Conservation (phyloP, 2,797 vertebrate genomes). For the Hydrophis major region DNA sequence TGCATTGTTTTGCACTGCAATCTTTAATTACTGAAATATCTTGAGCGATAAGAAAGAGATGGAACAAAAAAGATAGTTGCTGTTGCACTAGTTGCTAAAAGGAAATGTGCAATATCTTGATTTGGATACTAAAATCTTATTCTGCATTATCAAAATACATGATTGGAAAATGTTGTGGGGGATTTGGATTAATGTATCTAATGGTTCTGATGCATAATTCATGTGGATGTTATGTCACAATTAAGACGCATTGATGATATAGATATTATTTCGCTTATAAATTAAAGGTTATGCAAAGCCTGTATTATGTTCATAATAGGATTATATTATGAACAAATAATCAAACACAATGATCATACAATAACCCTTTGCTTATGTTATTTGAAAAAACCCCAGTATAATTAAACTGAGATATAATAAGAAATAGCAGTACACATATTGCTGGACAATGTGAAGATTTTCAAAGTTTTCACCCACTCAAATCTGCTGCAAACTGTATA, state of each 20-base stretch:
- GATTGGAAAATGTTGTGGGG: neutral
- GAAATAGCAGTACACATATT: slow-evolving; percentile 57
- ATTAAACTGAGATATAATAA: slow-evolving; percentile 53
- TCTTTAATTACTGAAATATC: neutral
- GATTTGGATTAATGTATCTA: slow-evolving; percentile 30
- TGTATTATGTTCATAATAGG: neutral
- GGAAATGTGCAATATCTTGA: neutral
- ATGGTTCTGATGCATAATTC: neutral
- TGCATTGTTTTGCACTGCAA: neutral
- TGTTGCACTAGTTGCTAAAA: neutral
- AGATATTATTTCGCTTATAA: neutral
- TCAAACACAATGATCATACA: neutral
- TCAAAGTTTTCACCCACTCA: neutral
- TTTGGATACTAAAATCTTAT: neutral
- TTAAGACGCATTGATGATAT: neutral
- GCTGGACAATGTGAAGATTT: slow-evolving; percentile 47
- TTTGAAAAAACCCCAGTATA: slow-evolving; percentile 48
- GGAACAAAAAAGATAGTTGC: neutral
- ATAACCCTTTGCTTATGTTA: slow-evolving; percentile 32
- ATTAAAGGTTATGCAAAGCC: neutral
- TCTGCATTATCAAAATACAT: slow-evolving; percentile 21
- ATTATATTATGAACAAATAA: neutral
- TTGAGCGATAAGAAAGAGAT: slow-evolving; percentile 8
- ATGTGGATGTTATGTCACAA: neutral
- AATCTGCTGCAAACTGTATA: neutral